Evolutionary conservation across 2,113 vertebrate genomes (phyloP), one percentile per base, ranked within the genome.

Genomic region (Myxocyprinus asiaticus): DNA sequence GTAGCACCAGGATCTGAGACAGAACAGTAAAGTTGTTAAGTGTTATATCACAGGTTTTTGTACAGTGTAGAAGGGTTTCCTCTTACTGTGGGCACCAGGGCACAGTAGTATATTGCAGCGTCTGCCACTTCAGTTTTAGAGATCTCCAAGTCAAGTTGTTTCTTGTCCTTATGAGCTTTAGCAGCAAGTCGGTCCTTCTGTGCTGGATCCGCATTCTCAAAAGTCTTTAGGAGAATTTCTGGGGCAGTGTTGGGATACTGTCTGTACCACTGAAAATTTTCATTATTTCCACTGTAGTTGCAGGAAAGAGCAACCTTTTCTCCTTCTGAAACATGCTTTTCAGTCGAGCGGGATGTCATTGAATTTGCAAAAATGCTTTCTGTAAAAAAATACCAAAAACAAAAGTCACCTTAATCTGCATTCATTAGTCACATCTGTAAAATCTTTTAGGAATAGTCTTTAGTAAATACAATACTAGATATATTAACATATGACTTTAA

Each of bases 171-270:
- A 33, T 33, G 22, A 33, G 22, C 22, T 33, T 1, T 3, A 33
- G 22, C 22, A 33, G 3, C 22, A 33, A 1, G 22, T 1, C 22
- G 22, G 22, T 33, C 22, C 22, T 33, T 33, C 22, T 33, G 22
- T 33, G 22, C 22, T 33, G 22, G 22, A 33, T 1, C 22, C 22
- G 3, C 22, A 33, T 33, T 33, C 22, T 33, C 22, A 33, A 33
- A 33, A 33, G 22, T 63, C 10, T 0, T 7, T 3, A 78, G 44
- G 8, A 68, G 43, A 68, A 22, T 48, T 33, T 68, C 65, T 12
- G 76, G 65, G 48, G 15, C 61, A 10, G 65, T 59, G 59, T 44
- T 65, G 33, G 44, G 55, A n/a, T 78, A 59, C 14, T 78, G 76
- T 17, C 44, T 53, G 67, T 78, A 78, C 76, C 76, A 78, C 0